Evolutionary conservation across 2,888 invertebrate genomes (phyloP).

Genomic region (Acronicta alni): DNA sequence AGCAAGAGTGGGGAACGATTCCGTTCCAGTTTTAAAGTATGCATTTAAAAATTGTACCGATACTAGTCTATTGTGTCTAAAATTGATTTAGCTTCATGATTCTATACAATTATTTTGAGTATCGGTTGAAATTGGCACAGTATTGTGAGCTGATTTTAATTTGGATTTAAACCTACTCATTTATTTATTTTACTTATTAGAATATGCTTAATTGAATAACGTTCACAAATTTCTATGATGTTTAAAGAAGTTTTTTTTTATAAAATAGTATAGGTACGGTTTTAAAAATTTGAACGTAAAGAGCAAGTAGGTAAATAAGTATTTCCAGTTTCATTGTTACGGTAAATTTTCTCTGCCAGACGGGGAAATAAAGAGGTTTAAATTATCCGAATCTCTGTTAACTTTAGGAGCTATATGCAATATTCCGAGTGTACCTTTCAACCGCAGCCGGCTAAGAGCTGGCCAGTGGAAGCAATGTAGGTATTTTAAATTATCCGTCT

Average conservation of each 20-base stretch:
- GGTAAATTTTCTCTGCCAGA: constrained; percentile 8
- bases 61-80: constrained; percentile 39
- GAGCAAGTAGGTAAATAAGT: too few relatives aligned
- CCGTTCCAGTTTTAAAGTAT: constrained; percentile 60
- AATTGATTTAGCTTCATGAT: constrained; percentile 46
- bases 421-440: constrained; percentile 54
- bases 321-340: too few relatives aligned
- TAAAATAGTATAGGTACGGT: too few relatives aligned
- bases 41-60: constrained; percentile 57
- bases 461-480: constrained; percentile 47
- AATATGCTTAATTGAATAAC: too few relatives aligned
- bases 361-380: constrained; percentile 29
- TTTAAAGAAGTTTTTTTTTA: too few relatives aligned
- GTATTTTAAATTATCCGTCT: constrained; percentile 63
- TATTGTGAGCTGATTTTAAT: not conserved
- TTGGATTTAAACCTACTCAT: not conserved
- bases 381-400: constrained; percentile 42
- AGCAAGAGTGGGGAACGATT: constrained; percentile 51
- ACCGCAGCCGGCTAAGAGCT: constrained; percentile 49
- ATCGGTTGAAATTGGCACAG: constrained; percentile 14
- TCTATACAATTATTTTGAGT: constrained; percentile 21
- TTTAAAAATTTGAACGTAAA: too few relatives aligned
- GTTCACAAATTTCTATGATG: too few relatives aligned
- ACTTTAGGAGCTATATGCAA: constrained; percentile 43
- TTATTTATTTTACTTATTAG: too few relatives aligned